A percentile compares a stretch with the other conserved stretches of the same genome.
Evolutionary conservation across 2,113 vertebrate genomes (phyloP).

Genomic region (Apus apus): DNA sequence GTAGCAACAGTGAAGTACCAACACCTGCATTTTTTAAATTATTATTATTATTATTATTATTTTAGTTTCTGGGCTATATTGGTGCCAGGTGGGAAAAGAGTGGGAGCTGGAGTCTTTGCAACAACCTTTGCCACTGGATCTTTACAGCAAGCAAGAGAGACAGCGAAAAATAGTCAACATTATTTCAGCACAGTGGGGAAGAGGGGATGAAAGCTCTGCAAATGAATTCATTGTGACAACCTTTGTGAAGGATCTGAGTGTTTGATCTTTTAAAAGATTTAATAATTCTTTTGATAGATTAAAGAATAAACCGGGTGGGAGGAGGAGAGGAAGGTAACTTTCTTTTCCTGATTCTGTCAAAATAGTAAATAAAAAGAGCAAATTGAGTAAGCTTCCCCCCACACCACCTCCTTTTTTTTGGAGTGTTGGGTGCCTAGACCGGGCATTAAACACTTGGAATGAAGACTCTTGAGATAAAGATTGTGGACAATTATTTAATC

Average conservation of each 20-base stretch:
- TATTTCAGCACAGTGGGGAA: slow-evolving; percentile 63
- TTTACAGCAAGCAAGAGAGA: background rate
- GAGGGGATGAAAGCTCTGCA: slow-evolving; percentile 66
- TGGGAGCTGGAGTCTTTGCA: background rate
- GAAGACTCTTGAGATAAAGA: background rate
- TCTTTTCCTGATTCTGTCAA: slow-evolving; percentile 55
- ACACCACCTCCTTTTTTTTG: background rate
- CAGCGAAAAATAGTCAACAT: slow-evolving; percentile 40
- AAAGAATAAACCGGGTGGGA: slow-evolving; percentile 50
- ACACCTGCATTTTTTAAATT: background rate
- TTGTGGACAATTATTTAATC: slow-evolving; percentile 8
- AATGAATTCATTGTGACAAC: slow-evolving; percentile 72
- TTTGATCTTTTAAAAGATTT: slow-evolving; percentile 76
- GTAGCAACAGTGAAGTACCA: background rate
- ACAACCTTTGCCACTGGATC: slow-evolving; percentile 21
- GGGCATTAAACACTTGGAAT: background rate
- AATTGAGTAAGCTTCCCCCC: background rate
- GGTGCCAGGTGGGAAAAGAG: slow-evolving; percentile 26
- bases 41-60: background rate
- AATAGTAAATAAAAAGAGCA: slow-evolving; percentile 63
- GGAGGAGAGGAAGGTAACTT: slow-evolving; percentile 62
- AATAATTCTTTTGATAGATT: slow-evolving; percentile 75
- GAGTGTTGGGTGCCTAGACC: background rate
- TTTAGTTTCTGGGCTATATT: background rate
- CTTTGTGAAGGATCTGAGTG: slow-evolving; percentile 64